A percentile compares a stretch with the other conserved stretches of the same genome.
These are phyloP conservation scores for Hyperoplus lanceolatus DNA, from an alignment of 2,797 vertebrate genomes.

Conservation along the genomic window DNA sequence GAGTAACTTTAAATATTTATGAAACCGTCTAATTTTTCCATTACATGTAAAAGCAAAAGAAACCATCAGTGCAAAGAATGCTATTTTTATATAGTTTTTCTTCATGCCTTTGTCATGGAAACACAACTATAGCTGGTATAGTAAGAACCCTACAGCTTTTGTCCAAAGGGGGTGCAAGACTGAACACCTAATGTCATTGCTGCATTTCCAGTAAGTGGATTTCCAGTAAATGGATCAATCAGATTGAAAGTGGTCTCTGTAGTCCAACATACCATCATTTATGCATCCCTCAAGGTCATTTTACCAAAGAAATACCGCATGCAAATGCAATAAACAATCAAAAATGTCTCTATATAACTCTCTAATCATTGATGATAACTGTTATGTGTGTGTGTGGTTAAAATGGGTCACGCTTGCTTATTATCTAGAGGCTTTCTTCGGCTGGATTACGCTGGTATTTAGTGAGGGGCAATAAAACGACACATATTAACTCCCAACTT, in stretches of 20 bases:
- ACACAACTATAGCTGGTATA: too few species aligned
- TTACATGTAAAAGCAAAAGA: too few species aligned
- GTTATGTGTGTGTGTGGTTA: too few species aligned
- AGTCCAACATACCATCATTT: background rate
- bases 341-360: background rate
- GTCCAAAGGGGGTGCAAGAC: too few species aligned
- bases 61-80: too few species aligned
- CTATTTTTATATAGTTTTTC: too few species aligned
- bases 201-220: background rate
- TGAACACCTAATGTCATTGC: background rate
- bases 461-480: slow-evolving; percentile 64
- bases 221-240: background rate
- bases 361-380: background rate
- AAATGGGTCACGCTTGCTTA: background rate
- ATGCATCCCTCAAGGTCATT: background rate
- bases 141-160: too few species aligned
- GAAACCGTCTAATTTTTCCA: too few species aligned
- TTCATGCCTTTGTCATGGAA: too few species aligned
- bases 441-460: slow-evolving; percentile 56
- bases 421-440: slow-evolving; percentile 34
- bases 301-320: background rate
- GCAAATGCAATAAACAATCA: background rate
- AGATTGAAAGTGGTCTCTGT: background rate
- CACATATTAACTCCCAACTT: slow-evolving; percentile 63
- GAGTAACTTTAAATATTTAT: too few species aligned